Evolutionary conservation across 2,888 invertebrate species (phyloP), one percentile per base, ranked within the genome.

Genomic region (Eristalinus sepulchralis): DNA sequence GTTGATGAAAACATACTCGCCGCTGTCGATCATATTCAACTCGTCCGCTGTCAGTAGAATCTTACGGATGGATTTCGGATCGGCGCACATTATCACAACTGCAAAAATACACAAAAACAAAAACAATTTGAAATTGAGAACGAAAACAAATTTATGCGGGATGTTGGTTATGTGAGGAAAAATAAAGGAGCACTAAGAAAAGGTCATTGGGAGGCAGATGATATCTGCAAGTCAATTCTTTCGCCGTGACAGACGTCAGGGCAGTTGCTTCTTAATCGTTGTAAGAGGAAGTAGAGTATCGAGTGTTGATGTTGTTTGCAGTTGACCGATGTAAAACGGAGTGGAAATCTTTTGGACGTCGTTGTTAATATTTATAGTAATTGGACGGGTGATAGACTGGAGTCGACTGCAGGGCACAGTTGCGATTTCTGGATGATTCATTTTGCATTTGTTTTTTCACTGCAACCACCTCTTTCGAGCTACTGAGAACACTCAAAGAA

Each of bases 1-100:
- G 93, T 98, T 99, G 94, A 99, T 97, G 94, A 99, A 98, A 71
- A 98, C 98, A 93, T 99, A 99, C 93, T 99, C 99, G 8, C 99
- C 99, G 81, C 97, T 97, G 77, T 97, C 96, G 88, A 98, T 97
- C 98, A 99, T 99, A 89, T 97, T 97, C 88, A 99, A 94, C 88
- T 98, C 97, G 89, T 98, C 97, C 1, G 99, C 99, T 8, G 97
- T 97, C 90, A 99, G 93, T 94, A 99, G 95, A 89, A 99, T 97
- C 91, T 98, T 96, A 75, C 99, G 94, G 62, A 99, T 97, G 2
- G 97, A 97, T 88, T 95, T 95, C 0, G 97, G 96, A 90, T 96
- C 97, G 0, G 98, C 98, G 91, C 99, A 99, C 91, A 99, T 95
- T 88, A 98, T 96, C 89, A 99, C 96, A 92, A 99, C 99, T 99